Evolutionary conservation across 2,888 invertebrate genomes (phyloP), one percentile per base, ranked within the genome.

Genomic region (Parnassius apollo): DNA sequence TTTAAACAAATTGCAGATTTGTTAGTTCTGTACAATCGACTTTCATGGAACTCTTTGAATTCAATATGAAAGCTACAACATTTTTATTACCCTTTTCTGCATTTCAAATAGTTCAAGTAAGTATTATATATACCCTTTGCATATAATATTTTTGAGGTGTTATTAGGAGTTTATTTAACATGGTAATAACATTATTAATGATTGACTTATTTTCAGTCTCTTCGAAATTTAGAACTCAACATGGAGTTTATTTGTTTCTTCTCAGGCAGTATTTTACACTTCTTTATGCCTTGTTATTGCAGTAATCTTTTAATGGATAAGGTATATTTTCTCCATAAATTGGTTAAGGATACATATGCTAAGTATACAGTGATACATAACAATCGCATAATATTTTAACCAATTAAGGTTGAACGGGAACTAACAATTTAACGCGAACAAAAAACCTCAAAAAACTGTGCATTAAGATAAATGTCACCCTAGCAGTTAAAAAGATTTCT

Each of bases 301-400:
- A 82, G 88, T 58, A 81, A 87, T 63, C 68, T 81, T n/a, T 73
- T 90, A 4, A 81, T 85, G 76, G 85, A 86, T 68, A 81, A 76
- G 77, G 89, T 88, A 73, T n/a, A 13, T 13, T 57, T 12, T 42
- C n/a, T 13, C 7, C 7, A n/a, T 13, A 13, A 9, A 13, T 42
- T 45, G 2, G 0, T 49, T 49, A 42, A 45, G 12, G 2, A 44
- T 45, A 55, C 10, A 55, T 45, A 12, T 46, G n/a, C 12, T 46
- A 4, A 46, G 12, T 12, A 9, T 12, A 11, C 11, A n/a, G 11
- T 11, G 46, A 11, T 46, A 46, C 46, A 46, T 46, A 44, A 11
- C 44, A 44, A 0, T 44, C 10, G 10, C 9, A 44, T 44, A 44
- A 44, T 10, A 10, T 9, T 10, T 11, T 2, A 9, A 9, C 44